Conservation (phyloP, 2,113 vertebrate genomes). For the Thalassoma bifasciatum region DNA sequence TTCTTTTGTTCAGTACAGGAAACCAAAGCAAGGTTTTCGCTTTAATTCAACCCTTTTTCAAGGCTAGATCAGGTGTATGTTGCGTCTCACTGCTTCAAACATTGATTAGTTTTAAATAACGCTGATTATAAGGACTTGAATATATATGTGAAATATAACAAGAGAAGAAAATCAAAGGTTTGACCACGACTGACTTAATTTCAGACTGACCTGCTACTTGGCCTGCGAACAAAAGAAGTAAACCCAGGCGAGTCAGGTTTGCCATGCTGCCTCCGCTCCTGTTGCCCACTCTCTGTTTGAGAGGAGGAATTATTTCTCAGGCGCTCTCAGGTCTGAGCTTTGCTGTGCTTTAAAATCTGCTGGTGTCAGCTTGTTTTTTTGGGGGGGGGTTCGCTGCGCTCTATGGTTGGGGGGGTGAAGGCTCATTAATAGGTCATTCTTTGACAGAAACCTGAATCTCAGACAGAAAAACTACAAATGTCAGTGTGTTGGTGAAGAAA, state of each 20-base stretch:
- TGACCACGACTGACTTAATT: neutral
- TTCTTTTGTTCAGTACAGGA: neutral
- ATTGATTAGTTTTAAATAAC: no score
- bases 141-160: no score
- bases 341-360: constrained; percentile 25
- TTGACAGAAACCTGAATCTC: constrained; percentile 45
- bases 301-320: constrained; percentile 32
- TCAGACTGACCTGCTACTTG: constrained; percentile 53
- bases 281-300: constrained; percentile 9
- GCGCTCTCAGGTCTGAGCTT: constrained; percentile 19
- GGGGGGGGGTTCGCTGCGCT: neutral
- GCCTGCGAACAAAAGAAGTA: constrained; percentile 36
- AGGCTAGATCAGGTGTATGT: neutral
- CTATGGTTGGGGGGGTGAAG: constrained; percentile 41
- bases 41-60: neutral
- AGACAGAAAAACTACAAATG: constrained; percentile 31
- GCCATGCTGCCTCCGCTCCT: constrained; percentile 29
- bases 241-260: constrained; percentile 27
- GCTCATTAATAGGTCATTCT: constrained; percentile 70
- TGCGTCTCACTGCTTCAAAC: neutral
- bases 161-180: neutral
- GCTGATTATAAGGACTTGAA: no score
- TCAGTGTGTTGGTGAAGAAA: constrained; percentile 43
- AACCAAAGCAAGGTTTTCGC: neutral
- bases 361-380: constrained; percentile 43